Evolutionary conservation across 2,113 vertebrate genomes (phyloP).

Genomic region (Oncorhynchus tshawytscha): DNA sequence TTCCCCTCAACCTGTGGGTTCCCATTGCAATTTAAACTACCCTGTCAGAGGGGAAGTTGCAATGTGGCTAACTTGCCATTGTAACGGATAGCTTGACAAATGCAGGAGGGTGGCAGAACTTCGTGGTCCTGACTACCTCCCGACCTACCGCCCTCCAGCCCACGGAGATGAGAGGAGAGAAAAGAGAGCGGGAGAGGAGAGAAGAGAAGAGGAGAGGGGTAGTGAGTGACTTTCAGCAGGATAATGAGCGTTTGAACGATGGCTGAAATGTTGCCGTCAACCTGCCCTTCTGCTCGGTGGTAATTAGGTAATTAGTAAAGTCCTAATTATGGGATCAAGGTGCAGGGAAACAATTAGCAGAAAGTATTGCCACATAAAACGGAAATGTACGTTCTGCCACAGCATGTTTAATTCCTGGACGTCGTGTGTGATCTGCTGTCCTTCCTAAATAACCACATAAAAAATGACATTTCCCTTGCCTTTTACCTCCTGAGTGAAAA

Average conservation of each 20-base stretch:
- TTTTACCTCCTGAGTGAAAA: conserved; percentile 66
- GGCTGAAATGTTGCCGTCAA: conserved; percentile 97
- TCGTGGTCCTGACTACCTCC: conserved; percentile 68
- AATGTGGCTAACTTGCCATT: conserved; percentile 92
- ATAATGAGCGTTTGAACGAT: conserved; percentile 99
- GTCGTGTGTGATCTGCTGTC: conserved; percentile 59
- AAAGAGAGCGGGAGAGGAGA: conserved; percentile 30
- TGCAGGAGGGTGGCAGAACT: conserved; percentile 86
- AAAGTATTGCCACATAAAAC: conserved; percentile 97
- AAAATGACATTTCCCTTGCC: conserved; percentile 68
- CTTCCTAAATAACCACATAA: conserved; percentile 74
- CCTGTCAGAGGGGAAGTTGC: conserved; percentile 95
- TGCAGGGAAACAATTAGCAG: conserved; percentile 99
- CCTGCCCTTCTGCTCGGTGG: conserved; percentile 97
- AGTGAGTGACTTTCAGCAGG: conserved; percentile 95
- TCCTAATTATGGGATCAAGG: conserved; percentile 99
- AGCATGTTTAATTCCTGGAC: conserved; percentile 86
- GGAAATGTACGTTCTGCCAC: conserved; percentile 84
- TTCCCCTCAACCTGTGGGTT: conserved; percentile 72
- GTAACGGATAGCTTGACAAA: conserved; percentile 96
- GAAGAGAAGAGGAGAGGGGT: conserved; percentile 27
- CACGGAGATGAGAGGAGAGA: conserved; percentile 8
- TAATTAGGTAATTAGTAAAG: conserved; percentile 99
- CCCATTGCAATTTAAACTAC: conserved; percentile 93
- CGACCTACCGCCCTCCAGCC: conserved; percentile 52